Evolutionary conservation across 2,888 invertebrate species (phyloP), one percentile per base, ranked within the genome.

Genomic region (Cerastis rubricosa): DNA sequence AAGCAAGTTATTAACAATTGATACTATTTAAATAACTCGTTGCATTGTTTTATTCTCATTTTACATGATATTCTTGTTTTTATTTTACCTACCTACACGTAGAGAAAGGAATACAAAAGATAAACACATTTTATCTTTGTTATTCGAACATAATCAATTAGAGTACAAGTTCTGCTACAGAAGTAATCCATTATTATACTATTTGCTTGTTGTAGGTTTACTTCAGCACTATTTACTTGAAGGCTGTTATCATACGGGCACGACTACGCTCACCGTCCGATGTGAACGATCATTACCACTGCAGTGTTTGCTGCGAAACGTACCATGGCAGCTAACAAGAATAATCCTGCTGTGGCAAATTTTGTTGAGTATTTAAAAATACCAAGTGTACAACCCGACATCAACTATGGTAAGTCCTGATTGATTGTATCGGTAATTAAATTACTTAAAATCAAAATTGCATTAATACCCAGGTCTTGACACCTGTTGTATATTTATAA

Each of bases 361-460:
- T 98, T 98, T 91, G 96, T 98, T 63, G 97, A 98, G 88, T 98
- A 98, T 94, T 94, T 98, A 73, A 96, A 97, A 87, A 98, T 98
- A 89, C 98, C 98, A 29, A 98, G 98, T 76, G 98, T 98, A 2
- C 98, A 98, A 78, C 98, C 98, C 0, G 94, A 97, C 88, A 97
- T 98, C 49, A 97, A 98, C 91, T 98, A 98, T 93, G 97, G 98
- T 98, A 93, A 97, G 94, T 90, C 45, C 35, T 54, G 12, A 29
- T 47, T 69, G 9, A n/a, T 49, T 47, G 22, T 29, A n/a, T 75
- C 19, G 11, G 2, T 47, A 22, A n/a, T 57, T 54, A 54, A 5
- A 63, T 22, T 63, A 47, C 22, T 25, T 29, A 25, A 8, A 49
- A 70, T 2, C 0, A 43, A 49, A 54, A 40, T 6, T 29, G 0